A percentile compares a stretch with the other conserved stretches of the same genome.
phyloP scores from a whole-genome alignment of 30 jellyfish, hydroid and myxozoan species.

The Sanderia malayensis region DNA sequence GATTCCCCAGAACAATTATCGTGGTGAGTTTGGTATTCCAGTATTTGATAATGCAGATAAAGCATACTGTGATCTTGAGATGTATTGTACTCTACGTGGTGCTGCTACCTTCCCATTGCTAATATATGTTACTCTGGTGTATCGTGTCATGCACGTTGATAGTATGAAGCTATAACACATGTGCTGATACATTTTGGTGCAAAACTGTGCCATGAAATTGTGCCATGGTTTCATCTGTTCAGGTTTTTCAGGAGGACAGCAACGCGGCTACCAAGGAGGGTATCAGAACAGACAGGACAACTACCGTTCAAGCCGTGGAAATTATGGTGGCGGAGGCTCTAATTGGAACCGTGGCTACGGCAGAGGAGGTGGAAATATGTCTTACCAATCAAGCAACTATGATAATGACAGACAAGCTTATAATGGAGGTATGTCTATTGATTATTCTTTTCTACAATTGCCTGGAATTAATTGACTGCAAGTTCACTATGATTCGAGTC shows the following conservation, averaged over 20 bases:
- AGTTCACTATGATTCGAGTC: no score
- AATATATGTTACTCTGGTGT: no score
- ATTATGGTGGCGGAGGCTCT: slow-evolving; percentile 73
- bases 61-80: no score
- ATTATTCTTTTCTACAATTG: slow-evolving; percentile 14
- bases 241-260: slow-evolving; percentile 62
- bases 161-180: no score
- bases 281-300: slow-evolving; percentile 71
- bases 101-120: no score
- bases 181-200: no score
- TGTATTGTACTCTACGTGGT: no score
- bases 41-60: neutral
- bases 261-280: slow-evolving; percentile 62
- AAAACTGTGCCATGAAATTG: no score
- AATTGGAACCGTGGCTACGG: slow-evolving; percentile 35
- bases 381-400: slow-evolving; percentile 30
- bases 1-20: slow-evolving; percentile 24
- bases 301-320: slow-evolving; percentile 80
- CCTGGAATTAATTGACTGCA: slow-evolving; percentile 34
- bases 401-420: slow-evolving; percentile 54
- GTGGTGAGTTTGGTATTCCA: slow-evolving; percentile 17
- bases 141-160: neutral
- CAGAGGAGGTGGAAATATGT: slow-evolving; percentile 29
- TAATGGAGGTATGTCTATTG: slow-evolving; percentile 48
- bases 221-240: neutral